Evolutionary conservation across 2,888 invertebrate species (phyloP).

Genomic region (Poecilobothrus nobilitatus): DNA sequence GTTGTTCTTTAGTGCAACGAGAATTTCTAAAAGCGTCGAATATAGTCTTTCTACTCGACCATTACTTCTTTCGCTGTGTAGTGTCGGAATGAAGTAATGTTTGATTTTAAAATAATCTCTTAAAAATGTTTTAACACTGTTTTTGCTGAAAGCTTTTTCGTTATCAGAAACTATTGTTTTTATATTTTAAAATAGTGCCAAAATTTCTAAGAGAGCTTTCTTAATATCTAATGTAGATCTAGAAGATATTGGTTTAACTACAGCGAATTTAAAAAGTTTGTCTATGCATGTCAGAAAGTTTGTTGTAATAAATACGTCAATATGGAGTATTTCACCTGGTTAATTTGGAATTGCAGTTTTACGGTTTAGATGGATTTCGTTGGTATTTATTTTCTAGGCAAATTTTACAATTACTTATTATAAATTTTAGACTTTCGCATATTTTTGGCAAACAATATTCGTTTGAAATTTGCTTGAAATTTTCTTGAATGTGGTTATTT

Average conservation of each 20-base stretch:
- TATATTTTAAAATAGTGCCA: too few relatives aligned
- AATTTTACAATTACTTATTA: slow-evolving; percentile 13
- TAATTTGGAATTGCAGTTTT: slow-evolving; percentile 9
- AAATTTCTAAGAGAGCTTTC: too few relatives aligned
- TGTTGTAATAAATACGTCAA: neutral
- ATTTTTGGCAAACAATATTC: slow-evolving; percentile 13
- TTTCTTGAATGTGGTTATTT: too few relatives aligned
- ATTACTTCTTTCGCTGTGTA: slow-evolving; percentile 12
- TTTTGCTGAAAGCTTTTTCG: neutral
- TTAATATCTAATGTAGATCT: slow-evolving; percentile 10
- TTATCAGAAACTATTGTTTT: too few relatives aligned
- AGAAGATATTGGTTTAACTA: slow-evolving; percentile 20
- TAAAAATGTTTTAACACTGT: neutral
- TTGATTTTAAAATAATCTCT: slow-evolving; percentile 9
- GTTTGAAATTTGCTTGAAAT: neutral
- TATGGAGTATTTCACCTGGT: slow-evolving; percentile 12
- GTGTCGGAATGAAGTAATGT: slow-evolving; percentile 10
- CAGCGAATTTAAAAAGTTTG: slow-evolving; percentile 19
- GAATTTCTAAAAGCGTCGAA: slow-evolving; percentile 9
- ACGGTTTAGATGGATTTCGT: neutral
- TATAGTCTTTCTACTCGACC: slow-evolving; percentile 5
- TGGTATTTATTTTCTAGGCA: slow-evolving; percentile 13
- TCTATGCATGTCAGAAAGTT: slow-evolving; percentile 15
- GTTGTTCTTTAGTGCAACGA: neutral
- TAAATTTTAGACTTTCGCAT: neutral